These are phyloP conservation scores for Dipus sagitta DNA, from an alignment of 2,797 vertebrate genomes.

Conservation along the genomic window DNA sequence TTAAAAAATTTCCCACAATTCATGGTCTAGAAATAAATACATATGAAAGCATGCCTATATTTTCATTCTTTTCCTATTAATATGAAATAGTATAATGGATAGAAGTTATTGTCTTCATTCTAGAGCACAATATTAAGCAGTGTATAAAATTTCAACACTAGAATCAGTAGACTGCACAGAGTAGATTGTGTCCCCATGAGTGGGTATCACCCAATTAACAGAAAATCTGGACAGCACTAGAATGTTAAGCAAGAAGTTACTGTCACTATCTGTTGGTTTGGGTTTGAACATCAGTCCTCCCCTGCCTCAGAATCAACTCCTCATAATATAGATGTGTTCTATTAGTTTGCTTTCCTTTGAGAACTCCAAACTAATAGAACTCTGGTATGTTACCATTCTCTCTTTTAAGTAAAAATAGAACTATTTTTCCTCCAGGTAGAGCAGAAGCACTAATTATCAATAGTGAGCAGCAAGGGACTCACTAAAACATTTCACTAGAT, in stretches of 20 bases:
- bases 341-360: background rate
- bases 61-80: background rate
- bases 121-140: background rate
- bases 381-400: background rate
- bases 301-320: background rate
- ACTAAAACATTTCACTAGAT: conserved; percentile 22
- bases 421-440: conserved; percentile 26
- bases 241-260: background rate
- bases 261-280: background rate
- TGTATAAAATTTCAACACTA: background rate
- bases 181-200: background rate
- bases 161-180: background rate
- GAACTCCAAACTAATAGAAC: background rate
- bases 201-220: background rate
- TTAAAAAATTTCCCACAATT: too few species aligned
- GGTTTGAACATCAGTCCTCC: background rate
- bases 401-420: conserved; percentile 12
- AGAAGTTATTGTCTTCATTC: background rate
- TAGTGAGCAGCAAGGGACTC: background rate
- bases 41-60: background rate
- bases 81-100: background rate
- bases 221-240: background rate
- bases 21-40: background rate
- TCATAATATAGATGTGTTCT: background rate
- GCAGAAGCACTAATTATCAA: conserved; percentile 46